A percentile compares a stretch with the other conserved stretches of the same genome.
Evolutionary conservation across 2,797 vertebrate genomes (phyloP).

Genomic region (Limosa lapponica): DNA sequence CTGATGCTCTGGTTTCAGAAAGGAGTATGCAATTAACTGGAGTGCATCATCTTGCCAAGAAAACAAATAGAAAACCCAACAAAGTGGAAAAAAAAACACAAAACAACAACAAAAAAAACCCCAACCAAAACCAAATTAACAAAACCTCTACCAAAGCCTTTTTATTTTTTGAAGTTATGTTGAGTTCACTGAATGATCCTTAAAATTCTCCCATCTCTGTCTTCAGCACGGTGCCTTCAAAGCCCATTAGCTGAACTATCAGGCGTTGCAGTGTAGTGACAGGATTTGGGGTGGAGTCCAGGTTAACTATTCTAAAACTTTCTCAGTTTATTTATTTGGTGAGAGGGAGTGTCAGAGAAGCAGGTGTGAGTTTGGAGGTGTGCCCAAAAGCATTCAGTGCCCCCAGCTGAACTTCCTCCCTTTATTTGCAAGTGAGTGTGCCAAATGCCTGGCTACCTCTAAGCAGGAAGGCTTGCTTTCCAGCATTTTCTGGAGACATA

Average conservation of each 20-base stretch:
- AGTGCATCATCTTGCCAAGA: not conserved
- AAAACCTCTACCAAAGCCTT: not conserved
- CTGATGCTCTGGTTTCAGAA: not conserved
- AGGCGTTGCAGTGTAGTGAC: accelerated
- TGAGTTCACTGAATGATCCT: not conserved
- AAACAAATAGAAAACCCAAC: not conserved
- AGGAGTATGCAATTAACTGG: not conserved
- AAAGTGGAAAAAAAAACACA: not conserved
- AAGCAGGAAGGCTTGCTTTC: not conserved
- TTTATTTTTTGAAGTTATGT: not conserved
- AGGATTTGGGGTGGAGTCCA: not conserved
- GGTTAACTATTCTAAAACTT: not conserved
- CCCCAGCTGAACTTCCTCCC: not conserved
- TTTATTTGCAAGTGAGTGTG: not conserved
- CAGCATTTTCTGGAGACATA: not conserved
- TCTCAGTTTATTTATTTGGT: not conserved
- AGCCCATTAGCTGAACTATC: not conserved
- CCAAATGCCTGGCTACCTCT: not conserved
- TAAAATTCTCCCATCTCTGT: not conserved
- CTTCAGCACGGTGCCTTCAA: not conserved
- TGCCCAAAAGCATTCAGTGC: not conserved
- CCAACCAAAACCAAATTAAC: not conserved
- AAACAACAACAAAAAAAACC: not conserved
- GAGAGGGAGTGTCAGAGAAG: not conserved
- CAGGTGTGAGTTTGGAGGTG: not conserved